Evolutionary conservation across 2,797 vertebrate species (phyloP).

Genomic region (Heterohyrax brucei): DNA sequence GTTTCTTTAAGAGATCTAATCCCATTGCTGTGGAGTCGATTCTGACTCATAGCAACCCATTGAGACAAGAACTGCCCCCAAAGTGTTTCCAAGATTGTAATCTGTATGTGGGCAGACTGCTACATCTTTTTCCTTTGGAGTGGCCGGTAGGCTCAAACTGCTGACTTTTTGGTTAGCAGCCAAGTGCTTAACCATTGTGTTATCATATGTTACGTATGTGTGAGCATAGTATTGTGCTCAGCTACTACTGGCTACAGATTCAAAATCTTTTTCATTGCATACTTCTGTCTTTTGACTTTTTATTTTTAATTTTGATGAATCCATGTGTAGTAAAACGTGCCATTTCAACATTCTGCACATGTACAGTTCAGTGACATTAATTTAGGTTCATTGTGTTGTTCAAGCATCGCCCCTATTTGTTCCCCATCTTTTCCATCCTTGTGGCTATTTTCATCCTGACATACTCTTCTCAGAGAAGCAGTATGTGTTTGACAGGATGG

Average conservation of each 20-base stretch:
- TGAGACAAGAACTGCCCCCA: not conserved
- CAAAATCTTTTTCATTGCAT: not conserved
- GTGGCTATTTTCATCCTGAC: not conserved
- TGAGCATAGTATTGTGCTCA: not conserved
- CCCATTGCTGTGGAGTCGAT: not conserved
- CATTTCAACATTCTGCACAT: not conserved
- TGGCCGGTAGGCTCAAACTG: not conserved
- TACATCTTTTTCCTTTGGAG: not conserved
- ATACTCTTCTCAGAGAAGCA: not conserved
- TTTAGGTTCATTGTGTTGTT: not conserved
- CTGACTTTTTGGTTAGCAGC: not conserved
- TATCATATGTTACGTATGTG: not conserved
- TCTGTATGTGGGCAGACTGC: not conserved
- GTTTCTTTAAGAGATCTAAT: slow-evolving; percentile 35
- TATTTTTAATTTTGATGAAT: not conserved
- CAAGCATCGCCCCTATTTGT: not conserved
- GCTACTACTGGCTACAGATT: not conserved
- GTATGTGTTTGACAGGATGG: not conserved
- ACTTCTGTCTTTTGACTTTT: not conserved
- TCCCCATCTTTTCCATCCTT: not conserved
- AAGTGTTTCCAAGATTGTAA: not conserved
- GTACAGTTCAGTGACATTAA: not conserved
- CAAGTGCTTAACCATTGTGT: not conserved
- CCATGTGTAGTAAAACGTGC: not conserved
- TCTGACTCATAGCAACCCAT: not conserved